Base-by-base conservation (phyloP, 2,113 vertebrate genomes). In the Pseudorhombus dupliciocellatus region DNA sequence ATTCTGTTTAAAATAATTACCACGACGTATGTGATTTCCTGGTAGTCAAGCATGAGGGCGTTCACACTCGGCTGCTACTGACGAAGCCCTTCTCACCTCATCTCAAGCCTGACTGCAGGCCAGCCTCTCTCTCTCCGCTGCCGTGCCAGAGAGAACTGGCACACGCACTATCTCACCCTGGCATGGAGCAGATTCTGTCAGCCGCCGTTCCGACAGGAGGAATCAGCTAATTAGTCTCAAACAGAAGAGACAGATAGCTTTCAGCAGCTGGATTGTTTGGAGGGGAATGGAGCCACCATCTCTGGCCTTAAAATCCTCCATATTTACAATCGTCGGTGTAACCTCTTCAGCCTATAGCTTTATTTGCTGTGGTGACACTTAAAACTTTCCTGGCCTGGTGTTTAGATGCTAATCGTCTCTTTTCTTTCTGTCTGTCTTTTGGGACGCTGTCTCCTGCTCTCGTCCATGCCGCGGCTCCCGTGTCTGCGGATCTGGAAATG, bases 181-280 rank as follows among this genome's bases (percentile, higher is more conserved):
- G 80, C 82, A 73, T 54, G 58, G 46, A 77, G 26, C 52, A 68
- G 28, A 60, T 9, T 61, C 67, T 71, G 66, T 80, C 78, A 67
- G 65, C 66, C 77, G 50, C 69, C n/a, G 30, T 64, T 81, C 79
- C 79, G 61, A 15, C 51, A 74, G 67, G 75, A 85, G 18, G 48
- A 76, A 78, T 85, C 68, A 59, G 67, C 57, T 81, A 79, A 85
- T 85, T 81, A 81, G 67, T 70, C 56, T 58, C 16, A 80, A 75
- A 69, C 64, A 65, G 63, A 68, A 48, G 55, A 72, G 72, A 81
- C 50, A 74, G 61, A 66, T 66, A 56, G 56, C 54, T 26, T 57
- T 64, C 52, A 59, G 62, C 72, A 60, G 54, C 77, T 65, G 77
- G 56, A 64, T 25, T 48, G 60, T 21, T 53, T 75, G 16, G 16